Conservation (phyloP, 2,113 vertebrate genomes). For the Mungos mungo region DNA sequence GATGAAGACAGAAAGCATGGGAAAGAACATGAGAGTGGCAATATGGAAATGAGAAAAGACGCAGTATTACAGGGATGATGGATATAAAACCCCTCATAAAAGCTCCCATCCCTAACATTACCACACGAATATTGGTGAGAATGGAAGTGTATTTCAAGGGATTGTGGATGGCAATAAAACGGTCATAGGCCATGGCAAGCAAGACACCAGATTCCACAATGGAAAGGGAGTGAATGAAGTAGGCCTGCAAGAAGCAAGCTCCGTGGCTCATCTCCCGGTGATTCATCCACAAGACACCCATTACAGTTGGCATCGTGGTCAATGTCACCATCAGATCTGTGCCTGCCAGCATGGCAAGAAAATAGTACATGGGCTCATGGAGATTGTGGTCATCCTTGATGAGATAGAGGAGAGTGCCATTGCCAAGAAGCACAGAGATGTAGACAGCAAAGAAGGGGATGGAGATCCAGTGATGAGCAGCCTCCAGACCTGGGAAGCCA, state of each 20-base stretch:
- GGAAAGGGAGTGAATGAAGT: slow-evolving; percentile 65
- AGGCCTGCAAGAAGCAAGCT: slow-evolving; percentile 69
- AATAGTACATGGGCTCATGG: slow-evolving; percentile 73
- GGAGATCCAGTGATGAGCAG: slow-evolving; percentile 57
- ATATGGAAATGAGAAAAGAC: neutral
- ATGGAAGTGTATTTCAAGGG: slow-evolving; percentile 18
- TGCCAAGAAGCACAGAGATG: slow-evolving; percentile 52
- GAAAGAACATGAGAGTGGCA: too few species aligned
- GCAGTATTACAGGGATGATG: neutral
- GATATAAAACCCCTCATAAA: slow-evolving; percentile 5
- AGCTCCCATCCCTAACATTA: neutral
- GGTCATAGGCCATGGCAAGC: slow-evolving; percentile 58
- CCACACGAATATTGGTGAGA: neutral
- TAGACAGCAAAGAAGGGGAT: slow-evolving; percentile 64
- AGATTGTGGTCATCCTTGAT: slow-evolving; percentile 42
- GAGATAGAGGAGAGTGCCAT: slow-evolving; percentile 55
- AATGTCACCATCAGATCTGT: slow-evolving; percentile 59
- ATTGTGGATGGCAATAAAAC: slow-evolving; percentile 32
- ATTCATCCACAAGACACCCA: slow-evolving; percentile 56
- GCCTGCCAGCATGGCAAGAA: slow-evolving; percentile 65
- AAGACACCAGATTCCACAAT: slow-evolving; percentile 41
- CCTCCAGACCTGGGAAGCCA: slow-evolving; percentile 60
- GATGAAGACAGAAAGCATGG: too few species aligned
- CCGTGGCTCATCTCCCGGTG: neutral
- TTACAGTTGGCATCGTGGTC: slow-evolving; percentile 55